Evolutionary conservation across 2,797 vertebrate genomes (phyloP).

Genomic region (Sylvilagus floridanus): DNA sequence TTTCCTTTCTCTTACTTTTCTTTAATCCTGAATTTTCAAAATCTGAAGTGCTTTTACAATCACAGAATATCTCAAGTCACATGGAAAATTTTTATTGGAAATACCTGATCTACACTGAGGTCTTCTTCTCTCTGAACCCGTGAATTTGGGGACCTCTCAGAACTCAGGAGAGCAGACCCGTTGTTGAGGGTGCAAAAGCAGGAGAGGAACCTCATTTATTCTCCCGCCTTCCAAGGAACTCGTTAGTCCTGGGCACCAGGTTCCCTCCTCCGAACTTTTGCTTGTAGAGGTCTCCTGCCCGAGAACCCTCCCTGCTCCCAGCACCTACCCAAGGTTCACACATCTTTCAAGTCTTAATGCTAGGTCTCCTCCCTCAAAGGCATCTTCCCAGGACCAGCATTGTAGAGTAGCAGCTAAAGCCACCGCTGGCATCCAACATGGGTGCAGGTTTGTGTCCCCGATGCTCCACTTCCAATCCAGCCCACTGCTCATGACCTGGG

Average conservation of each 20-base stretch:
- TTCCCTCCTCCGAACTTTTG: neutral
- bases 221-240: neutral
- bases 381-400: too few relatives aligned
- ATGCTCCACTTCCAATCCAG: too few relatives aligned
- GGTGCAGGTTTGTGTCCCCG: too few relatives aligned
- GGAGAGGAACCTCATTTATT: rapidly evolving
- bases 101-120: neutral
- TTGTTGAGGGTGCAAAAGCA: rapidly evolving
- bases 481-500: too few relatives aligned
- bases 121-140: too few relatives aligned
- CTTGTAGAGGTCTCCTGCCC: neutral
- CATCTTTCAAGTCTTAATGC: rapidly evolving
- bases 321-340: neutral
- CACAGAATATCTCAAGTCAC: neutral
- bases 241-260: neutral
- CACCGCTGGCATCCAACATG: too few relatives aligned
- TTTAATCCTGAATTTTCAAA: slow-evolving; percentile 5
- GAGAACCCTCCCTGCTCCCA: neutral
- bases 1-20: neutral
- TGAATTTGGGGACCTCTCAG: too few relatives aligned
- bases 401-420: too few relatives aligned
- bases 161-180: neutral
- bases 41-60: slow-evolving; percentile 2
- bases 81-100: neutral
- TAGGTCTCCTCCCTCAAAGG: neutral